Evolutionary conservation across 1,140 invertebrate species (phyloP), one percentile per base, ranked within the genome.

Genomic region (Anadara kagoshimensis): DNA sequence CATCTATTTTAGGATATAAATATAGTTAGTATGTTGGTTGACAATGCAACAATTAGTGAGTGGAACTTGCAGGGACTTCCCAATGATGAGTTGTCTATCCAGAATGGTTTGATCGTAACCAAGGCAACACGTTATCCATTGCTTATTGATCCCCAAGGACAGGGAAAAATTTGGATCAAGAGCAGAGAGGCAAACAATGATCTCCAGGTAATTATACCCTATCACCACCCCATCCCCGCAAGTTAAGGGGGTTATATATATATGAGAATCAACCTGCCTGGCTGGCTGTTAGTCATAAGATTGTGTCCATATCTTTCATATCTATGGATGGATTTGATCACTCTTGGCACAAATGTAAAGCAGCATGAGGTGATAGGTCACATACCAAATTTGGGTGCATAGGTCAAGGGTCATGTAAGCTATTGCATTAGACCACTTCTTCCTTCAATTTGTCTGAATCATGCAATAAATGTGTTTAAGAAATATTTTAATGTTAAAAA

Each of bases 131-230:
- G 89, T 26, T 99, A 97, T 90, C 97, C 97, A 5, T 90, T 99
- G 14, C 88, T 99, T n/a, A 94, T 99, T 12, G 97, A 99, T 91
- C 97, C 97, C 5, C 97, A 99, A 90, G 96, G 93, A 82, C 97
- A 99, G 90, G 97, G 97, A 10, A 98, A 98, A 90, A 94, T 96
- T 88, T 99, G 97, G 97, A 97, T 99, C 56, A 98, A 97, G 88
- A 97, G 96, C 79, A 96, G 96, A 87, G 97, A 99, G 90, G 91
- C 92, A 20, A 89, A 92, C 12, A 98, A 98, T 88, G 96, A 98
- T 83, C 86, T 99, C n/a, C 78, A 93, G 91, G 94, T 98, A 12
- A 98, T 97, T 0, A 96, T 96, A 0, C 88, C 98, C 51, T 97
- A 98, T 91, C 97, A 98, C 86, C 99, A 99, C 88, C 98, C 98